phyloP scores from a whole-genome alignment of 2,888 invertebrate genomes.

The Liopterus haemorrhoidalis region DNA sequence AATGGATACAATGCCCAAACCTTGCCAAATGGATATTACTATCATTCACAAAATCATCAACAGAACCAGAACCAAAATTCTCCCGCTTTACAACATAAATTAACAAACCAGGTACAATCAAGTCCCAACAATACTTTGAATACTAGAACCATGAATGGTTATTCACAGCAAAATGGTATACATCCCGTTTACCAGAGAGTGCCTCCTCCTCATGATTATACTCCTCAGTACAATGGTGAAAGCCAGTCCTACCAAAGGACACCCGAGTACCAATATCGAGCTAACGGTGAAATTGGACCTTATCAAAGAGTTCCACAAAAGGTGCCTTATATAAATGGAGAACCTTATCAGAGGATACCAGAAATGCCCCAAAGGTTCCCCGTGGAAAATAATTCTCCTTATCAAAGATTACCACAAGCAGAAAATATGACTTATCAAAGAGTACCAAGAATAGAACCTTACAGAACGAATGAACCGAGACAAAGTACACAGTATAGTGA shows the following conservation, averaged over 20 bases:
- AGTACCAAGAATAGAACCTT: conserved; percentile 31
- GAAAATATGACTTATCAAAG: conserved; percentile 36
- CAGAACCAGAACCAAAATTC: no score
- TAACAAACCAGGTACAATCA: no score
- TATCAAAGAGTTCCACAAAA: conserved; percentile 23
- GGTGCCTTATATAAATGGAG: no score
- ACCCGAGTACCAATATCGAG: conserved; percentile 17
- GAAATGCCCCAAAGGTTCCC: conserved; percentile 20
- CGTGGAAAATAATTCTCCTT: conserved; percentile 30
- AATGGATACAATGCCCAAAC: no score
- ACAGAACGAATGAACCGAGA: conserved; percentile 4
- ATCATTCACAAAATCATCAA: no score
- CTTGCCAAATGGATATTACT: no score
- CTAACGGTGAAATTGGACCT: conserved; percentile 2
- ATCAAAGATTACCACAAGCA: conserved; percentile 37
- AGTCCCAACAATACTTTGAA: no score
- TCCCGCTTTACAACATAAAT: no score
- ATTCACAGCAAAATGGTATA: conserved; percentile 16
- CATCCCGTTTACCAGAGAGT: conserved; percentile 26
- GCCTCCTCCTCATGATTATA: conserved; percentile 12
- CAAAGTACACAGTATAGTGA: conserved; percentile 7
- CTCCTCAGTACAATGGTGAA: conserved; percentile 24
- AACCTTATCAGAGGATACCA: conserved; percentile 32
- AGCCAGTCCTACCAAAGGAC: conserved; percentile 27
- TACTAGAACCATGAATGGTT: no score